Percentiles rank a stretch among this genome's conserved stretches.
phyloP scores from a whole-genome alignment of 2,113 vertebrate species.

The Scartelaos histophorus region DNA sequence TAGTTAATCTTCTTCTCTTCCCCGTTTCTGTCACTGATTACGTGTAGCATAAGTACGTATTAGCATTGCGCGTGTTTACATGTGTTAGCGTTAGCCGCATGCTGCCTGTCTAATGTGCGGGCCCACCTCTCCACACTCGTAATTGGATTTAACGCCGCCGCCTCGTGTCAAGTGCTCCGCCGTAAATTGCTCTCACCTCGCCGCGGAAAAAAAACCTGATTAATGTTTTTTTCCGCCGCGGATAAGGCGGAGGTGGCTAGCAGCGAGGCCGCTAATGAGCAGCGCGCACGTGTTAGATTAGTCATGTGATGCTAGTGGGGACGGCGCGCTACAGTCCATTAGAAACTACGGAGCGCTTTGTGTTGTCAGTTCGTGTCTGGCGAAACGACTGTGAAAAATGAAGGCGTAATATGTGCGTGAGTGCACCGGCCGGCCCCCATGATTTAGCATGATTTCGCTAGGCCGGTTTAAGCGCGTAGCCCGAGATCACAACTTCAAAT shows the following conservation, averaged over 20 bases:
- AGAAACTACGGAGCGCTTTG: conserved; percentile 58
- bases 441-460: neutral
- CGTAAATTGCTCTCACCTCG: conserved; percentile 43
- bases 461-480: neutral
- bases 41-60: conserved; percentile 13
- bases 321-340: conserved; percentile 56
- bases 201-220: conserved; percentile 38
- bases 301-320: conserved; percentile 41
- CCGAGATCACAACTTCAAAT: neutral
- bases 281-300: conserved; percentile 55
- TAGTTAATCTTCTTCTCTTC: neutral
- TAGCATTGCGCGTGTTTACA: conserved; percentile 1
- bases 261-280: conserved; percentile 47
- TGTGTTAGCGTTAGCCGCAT: conserved; percentile 17
- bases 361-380: conserved; percentile 68
- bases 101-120: conserved; percentile 22
- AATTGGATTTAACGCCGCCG: conserved; percentile 51
- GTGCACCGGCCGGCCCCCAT: too few species aligned
- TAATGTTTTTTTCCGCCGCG: conserved; percentile 24
- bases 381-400: conserved; percentile 47
- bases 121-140: conserved; percentile 26
- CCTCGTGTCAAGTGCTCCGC: conserved; percentile 48
- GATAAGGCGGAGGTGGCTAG: conserved; percentile 38
- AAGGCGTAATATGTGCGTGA: conserved; percentile 39
- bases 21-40: conserved; percentile 6